phyloP scores from a whole-genome alignment of 2,888 invertebrate species.

The Drosophila paranaensis region DNA sequence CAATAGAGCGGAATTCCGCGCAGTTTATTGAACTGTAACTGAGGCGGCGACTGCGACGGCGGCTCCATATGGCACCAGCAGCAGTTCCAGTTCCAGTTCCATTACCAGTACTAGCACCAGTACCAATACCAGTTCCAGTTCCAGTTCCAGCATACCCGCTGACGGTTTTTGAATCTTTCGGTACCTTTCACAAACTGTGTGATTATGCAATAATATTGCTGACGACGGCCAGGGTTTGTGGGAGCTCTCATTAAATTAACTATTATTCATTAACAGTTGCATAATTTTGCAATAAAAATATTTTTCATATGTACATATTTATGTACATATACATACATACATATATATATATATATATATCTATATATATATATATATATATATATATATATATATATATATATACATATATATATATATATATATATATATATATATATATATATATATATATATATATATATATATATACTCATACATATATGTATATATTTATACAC shows the following conservation, averaged over 20 bases:
- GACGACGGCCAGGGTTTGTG: not conserved
- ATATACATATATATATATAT: not conserved
- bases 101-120: constrained; percentile 15
- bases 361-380: not conserved
- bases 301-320: constrained; percentile 1
- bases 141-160: constrained; percentile 39
- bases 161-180: constrained; percentile 14
- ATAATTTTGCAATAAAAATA: constrained; percentile 66
- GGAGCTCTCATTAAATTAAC: constrained; percentile 48
- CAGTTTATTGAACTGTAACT: constrained; percentile 71
- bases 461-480: not conserved
- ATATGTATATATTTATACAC: not conserved
- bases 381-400: not conserved
- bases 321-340: not conserved
- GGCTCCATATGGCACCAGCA: constrained; percentile 7
- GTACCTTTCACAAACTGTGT: constrained; percentile 63
- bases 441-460: not conserved
- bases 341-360: not conserved
- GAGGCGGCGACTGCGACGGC: constrained; percentile 8
- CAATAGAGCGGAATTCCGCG: constrained; percentile 73
- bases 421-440: not conserved
- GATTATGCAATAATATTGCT: constrained; percentile 34
- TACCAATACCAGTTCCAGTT: constrained; percentile 5
- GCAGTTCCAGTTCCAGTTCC: constrained; percentile 11
- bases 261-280: constrained; percentile 66